These are phyloP conservation scores for Cosmia trapezina DNA, from an alignment of 2,888 invertebrate genomes.

Conservation along the genomic window DNA sequence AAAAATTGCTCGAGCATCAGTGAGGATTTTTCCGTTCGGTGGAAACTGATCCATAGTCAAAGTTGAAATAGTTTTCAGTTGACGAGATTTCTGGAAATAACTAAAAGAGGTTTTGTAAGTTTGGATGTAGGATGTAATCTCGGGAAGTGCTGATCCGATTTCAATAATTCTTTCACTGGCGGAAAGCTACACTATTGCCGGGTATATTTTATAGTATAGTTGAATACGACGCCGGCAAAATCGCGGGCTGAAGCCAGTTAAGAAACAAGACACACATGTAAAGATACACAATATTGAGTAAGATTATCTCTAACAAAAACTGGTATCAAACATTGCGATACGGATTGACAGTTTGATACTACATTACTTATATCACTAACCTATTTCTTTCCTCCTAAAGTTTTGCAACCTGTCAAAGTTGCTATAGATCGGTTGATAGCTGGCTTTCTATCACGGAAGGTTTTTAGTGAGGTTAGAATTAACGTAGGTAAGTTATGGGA, in stretches of 20 bases:
- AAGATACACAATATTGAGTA: not conserved
- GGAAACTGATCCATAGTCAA: not conserved
- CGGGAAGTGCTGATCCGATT: not conserved
- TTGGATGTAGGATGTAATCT: not conserved
- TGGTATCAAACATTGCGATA: not conserved
- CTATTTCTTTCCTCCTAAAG: not conserved
- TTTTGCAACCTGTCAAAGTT: constrained; percentile 20
- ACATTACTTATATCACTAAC: not conserved
- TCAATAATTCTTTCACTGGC: not conserved
- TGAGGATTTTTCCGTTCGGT: too few relatives aligned
- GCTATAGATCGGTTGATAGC: not conserved
- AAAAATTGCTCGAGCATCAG: too few relatives aligned
- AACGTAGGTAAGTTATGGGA: not conserved
- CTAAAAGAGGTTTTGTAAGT: not conserved
- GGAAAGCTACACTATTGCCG: not conserved
- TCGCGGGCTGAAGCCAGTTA: not conserved
- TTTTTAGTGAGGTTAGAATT: constrained; percentile 1
- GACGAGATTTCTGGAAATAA: not conserved
- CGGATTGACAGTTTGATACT: not conserved
- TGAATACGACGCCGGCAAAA: not conserved
- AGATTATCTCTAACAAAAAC: constrained; percentile 2
- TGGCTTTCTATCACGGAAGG: constrained; percentile 5
- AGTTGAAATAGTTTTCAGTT: not conserved
- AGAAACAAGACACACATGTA: not conserved
- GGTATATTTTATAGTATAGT: not conserved